Conservation (phyloP, 2,113 vertebrate species). For the Mus spicilegus region DNA sequence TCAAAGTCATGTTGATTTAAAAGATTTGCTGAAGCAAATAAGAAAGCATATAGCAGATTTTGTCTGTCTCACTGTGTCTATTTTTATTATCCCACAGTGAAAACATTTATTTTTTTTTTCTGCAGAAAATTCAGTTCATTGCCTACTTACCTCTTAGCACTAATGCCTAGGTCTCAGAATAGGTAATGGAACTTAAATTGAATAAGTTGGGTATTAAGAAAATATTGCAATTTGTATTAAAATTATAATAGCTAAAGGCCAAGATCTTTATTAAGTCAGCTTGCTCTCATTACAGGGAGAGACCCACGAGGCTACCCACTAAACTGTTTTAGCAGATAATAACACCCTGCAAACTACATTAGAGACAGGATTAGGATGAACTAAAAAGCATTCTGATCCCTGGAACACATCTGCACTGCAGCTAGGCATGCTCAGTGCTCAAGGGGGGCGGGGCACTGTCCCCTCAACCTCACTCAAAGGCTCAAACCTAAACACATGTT, state of each 20-base stretch:
- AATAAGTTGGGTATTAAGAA: neutral
- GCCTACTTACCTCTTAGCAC: neutral
- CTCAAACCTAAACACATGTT: constrained; percentile 52
- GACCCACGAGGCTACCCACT: constrained; percentile 26
- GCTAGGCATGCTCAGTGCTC: neutral
- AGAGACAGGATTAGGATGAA: constrained; percentile 52
- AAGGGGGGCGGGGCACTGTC: neutral
- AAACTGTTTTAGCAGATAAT: constrained; percentile 23
- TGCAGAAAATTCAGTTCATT: neutral
- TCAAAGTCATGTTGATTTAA: neutral
- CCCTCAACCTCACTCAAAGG: constrained; percentile 44
- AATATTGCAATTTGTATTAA: neutral
- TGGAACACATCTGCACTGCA: neutral
- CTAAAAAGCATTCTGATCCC: constrained; percentile 14
- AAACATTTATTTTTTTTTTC: neutral
- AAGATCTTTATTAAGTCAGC: constrained; percentile 35
- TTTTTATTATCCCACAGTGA: neutral
- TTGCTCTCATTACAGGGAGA: neutral
- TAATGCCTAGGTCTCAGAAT: neutral
- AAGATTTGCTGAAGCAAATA: constrained; percentile 2
- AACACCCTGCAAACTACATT: constrained; percentile 35
- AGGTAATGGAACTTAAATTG: neutral
- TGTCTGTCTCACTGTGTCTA: neutral
- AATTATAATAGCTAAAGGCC: constrained; percentile 3
- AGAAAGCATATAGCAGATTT: neutral